Evolutionary conservation across 1,140 invertebrate species (phyloP).

Genomic region (Steinernema khuongi): DNA sequence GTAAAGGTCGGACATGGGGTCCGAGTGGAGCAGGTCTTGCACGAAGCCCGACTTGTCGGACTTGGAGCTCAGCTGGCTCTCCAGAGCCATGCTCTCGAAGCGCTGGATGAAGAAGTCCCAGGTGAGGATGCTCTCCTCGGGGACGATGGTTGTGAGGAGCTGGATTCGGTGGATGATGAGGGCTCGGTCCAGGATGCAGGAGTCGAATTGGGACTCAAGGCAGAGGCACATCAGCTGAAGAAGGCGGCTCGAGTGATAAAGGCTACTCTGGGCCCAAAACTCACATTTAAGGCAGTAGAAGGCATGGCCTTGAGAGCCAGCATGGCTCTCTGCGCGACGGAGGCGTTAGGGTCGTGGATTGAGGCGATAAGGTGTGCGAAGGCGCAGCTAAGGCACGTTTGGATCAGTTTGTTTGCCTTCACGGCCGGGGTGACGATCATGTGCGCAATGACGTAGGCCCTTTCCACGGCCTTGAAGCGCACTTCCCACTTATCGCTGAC

Average conservation of each 20-base stretch:
- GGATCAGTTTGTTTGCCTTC: constrained; percentile 73
- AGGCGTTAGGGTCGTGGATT: constrained; percentile 87
- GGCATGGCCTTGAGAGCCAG: constrained; percentile 89
- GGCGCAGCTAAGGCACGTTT: constrained; percentile 87
- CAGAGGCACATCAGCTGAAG: constrained; percentile 62
- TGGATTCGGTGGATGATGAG: constrained; percentile 93
- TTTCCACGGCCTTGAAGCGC: constrained; percentile 72
- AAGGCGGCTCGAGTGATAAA: neutral
- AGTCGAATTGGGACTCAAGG: constrained; percentile 64
- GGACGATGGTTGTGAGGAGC: constrained; percentile 84
- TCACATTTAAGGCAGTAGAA: constrained; percentile 65
- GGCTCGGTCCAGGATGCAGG: constrained; percentile 87
- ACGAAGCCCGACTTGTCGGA: constrained; percentile 72
- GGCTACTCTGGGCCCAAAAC: constrained; percentile 23
- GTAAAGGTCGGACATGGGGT: constrained; percentile 80
- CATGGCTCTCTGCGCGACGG: constrained; percentile 85
- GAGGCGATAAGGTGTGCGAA: constrained; percentile 93
- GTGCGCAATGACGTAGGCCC: constrained; percentile 54
- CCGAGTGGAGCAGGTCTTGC: constrained; percentile 80
- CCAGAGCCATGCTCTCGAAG: constrained; percentile 89
- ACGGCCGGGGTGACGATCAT: constrained; percentile 78
- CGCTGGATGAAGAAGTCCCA: constrained; percentile 98
- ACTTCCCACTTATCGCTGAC: constrained; percentile 79
- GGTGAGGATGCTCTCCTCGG: constrained; percentile 78
- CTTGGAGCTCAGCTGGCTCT: constrained; percentile 82